Conservation (phyloP, 1,140 invertebrate species). For the Leptonema lineaticorne region DNA sequence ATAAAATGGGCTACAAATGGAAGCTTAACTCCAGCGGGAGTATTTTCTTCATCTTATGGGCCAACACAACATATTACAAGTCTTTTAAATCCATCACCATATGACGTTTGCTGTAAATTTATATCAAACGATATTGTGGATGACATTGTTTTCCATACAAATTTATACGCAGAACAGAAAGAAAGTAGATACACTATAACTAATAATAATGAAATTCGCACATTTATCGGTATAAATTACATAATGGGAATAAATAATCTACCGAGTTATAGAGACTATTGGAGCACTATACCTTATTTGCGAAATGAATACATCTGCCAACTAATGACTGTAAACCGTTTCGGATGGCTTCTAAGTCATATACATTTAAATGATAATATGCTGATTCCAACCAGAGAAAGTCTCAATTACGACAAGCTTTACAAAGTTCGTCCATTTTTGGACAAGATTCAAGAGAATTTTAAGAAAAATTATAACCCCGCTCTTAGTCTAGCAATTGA, state of each 20-base stretch:
- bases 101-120: not conserved
- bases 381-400: not conserved
- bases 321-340: not conserved
- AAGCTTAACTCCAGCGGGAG: not conserved
- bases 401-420: not conserved
- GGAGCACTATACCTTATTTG: not conserved
- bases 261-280: conserved; percentile 6
- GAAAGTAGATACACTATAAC: not conserved
- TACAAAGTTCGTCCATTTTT: not conserved
- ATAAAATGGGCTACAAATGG: no score
- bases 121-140: not conserved
- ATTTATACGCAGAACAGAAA: conserved; percentile 9
- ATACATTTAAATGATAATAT: conserved; percentile 16
- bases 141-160: conserved; percentile 9
- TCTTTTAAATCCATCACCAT: not conserved
- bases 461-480: not conserved
- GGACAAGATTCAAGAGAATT: not conserved
- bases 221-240: conserved; percentile 10
- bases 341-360: conserved; percentile 2
- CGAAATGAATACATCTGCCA: not conserved
- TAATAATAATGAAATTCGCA: not conserved
- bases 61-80: not conserved
- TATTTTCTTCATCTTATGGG: not conserved
- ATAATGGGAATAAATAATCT: conserved; percentile 4
- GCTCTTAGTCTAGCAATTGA: conserved; percentile 40